phyloP scores from a whole-genome alignment of 2,888 invertebrate species.

The Agrilus cyanescens region DNA sequence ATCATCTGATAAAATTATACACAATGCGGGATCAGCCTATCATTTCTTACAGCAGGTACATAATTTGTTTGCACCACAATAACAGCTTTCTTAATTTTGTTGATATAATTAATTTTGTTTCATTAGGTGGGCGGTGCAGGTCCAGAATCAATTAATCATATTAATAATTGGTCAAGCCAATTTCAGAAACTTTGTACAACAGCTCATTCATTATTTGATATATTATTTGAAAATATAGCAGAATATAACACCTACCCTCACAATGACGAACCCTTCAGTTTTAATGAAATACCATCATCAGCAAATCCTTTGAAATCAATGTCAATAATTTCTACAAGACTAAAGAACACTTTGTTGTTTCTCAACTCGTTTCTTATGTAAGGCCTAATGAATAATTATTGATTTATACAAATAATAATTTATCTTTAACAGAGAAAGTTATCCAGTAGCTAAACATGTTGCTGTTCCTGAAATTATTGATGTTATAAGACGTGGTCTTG shows the following conservation, averaged over 20 bases:
- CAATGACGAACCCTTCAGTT: background rate
- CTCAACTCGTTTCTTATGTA: conserved; percentile 15
- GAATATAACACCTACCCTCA: conserved; percentile 8
- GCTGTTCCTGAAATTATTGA: conserved; percentile 7
- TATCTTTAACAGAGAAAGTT: conserved; percentile 10
- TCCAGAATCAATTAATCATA: conserved; percentile 11
- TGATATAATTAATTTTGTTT: conserved; percentile 2
- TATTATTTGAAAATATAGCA: conserved; percentile 10
- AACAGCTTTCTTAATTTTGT: too few relatives aligned
- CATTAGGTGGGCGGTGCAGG: conserved; percentile 14
- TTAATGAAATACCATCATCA: too few relatives aligned
- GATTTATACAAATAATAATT: background rate
- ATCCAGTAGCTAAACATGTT: conserved; percentile 11
- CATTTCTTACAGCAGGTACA: conserved; percentile 16
- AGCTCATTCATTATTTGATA: conserved; percentile 11
- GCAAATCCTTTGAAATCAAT: background rate
- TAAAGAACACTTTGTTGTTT: conserved; percentile 12
- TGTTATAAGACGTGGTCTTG: conserved; percentile 12
- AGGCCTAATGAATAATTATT: conserved; percentile 4
- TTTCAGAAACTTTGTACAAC: conserved; percentile 11
- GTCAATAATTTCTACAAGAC: conserved; percentile 3
- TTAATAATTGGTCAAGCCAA: conserved; percentile 14
- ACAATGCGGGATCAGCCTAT: conserved; percentile 13
- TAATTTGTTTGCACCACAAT: too few relatives aligned
- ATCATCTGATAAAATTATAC: conserved; percentile 2